Base-by-base conservation (phyloP, 2,113 vertebrate species). In the Electrona antarctica region DNA sequence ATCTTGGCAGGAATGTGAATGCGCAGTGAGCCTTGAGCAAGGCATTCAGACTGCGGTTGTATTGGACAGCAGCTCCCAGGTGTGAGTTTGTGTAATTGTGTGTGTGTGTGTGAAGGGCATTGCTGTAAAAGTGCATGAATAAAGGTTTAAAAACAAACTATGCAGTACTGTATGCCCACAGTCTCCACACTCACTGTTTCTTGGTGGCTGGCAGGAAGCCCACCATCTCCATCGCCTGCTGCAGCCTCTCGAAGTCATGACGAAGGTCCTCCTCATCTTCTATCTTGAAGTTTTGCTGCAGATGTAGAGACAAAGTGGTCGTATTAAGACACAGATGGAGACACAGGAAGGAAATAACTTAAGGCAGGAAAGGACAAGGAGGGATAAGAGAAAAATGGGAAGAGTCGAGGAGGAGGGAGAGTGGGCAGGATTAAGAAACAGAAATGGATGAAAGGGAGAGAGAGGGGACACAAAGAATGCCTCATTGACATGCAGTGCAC, bases 201-300 rank as follows among this genome's bases (percentile, higher is more conserved):
- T 95, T 98, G 52, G 98, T 99, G 67, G 96, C 93, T 0, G 96
- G 92, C 66, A 98, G 96, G 85, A 99, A 99, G 81, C 98, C 98
- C 78, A 99, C 98, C 98, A 99, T 99, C 91, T 99, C 97, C 98
- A 99, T 99, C 48, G 98, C 98, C 91, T 98, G 98, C 88, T 99
- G 97, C 50, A 99, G 90, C 8, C 98, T 92, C 78, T 98, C 96
- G 0, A 99, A 99, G 64, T 99, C 98, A 33, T 99, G 98, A 28
- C 90, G 92, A 41, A 98, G 93, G 85, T 99, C 98, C 73, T 98
- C 98, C 29, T 94, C 97, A 60, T 99, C 98, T 90, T 98, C 97
- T 1, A 99, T 97, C 89, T 96, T 96, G 93, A 99, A 99, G 93
- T 98, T 96, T 93, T 96, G 93, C 97, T 99, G 72, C 8, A 78